These are phyloP conservation scores for Dendrocincla fuliginosa DNA, from an alignment of 2,797 vertebrate genomes.

Conservation along the genomic window DNA sequence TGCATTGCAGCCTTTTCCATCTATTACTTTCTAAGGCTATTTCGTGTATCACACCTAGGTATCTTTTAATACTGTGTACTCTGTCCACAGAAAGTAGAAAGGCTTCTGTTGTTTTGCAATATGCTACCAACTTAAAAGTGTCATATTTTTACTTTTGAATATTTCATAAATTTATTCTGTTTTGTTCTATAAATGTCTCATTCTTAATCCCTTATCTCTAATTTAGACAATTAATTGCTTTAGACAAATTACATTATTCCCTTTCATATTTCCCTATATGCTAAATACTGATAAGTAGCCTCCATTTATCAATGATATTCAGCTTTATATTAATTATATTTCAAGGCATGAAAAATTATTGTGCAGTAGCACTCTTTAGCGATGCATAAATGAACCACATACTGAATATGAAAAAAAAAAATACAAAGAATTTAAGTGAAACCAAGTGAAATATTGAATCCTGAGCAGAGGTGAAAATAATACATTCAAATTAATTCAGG, in stretches of 20 bases:
- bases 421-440: conserved; percentile 16
- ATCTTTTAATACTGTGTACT: background rate
- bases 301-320: conserved; percentile 67
- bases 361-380: background rate
- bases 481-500: conserved; percentile 50
- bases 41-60: background rate
- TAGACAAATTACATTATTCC: conserved; percentile 53
- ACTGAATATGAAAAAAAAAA: background rate
- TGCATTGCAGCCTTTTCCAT: background rate
- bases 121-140: background rate
- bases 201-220: conserved; percentile 62
- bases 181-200: conserved; percentile 39
- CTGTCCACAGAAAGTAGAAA: background rate
- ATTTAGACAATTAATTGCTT: conserved; percentile 67
- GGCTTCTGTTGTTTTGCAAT: background rate
- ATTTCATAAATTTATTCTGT: conserved; percentile 24
- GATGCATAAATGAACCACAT: background rate
- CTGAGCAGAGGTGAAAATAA: background rate
- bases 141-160: conserved; percentile 17
- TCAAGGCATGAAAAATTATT: conserved; percentile 3
- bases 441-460: conserved; percentile 24
- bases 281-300: conserved; percentile 60
- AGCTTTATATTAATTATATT: conserved; percentile 60
- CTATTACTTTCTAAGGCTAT: background rate
- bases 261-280: conserved; percentile 62